phyloP scores from a whole-genome alignment of 64 coral and sea anemone species.

The Porites australiensis region DNA sequence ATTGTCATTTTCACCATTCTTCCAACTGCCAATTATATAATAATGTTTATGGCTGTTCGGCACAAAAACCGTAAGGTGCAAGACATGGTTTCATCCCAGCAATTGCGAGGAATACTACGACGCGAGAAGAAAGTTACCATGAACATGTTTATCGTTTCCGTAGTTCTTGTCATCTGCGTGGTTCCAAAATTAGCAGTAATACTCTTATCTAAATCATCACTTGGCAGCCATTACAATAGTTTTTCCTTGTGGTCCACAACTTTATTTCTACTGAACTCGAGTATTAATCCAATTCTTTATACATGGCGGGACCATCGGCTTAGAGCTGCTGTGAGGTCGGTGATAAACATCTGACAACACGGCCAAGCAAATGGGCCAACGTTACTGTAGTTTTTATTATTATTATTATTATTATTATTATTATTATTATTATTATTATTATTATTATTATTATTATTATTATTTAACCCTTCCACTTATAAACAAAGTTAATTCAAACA shows the following conservation, averaged over 20 bases:
- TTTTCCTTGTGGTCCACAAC: neutral
- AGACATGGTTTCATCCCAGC: neutral
- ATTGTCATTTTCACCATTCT: neutral
- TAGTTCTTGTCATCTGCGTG: neutral
- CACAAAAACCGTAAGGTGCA: neutral
- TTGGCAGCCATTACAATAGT: no score
- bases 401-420: no score
- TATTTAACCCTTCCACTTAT: no score
- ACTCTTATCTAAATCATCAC: neutral
- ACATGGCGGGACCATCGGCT: neutral
- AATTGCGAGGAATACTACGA: neutral
- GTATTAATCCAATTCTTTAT: slow-evolving; percentile 12
- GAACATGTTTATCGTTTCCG: neutral
- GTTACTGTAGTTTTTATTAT: no score
- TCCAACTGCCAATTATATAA: neutral
- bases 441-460: no score
- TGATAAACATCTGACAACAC: no score
- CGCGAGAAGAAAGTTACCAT: neutral
- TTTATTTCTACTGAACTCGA: neutral
- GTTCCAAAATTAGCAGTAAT: neutral
- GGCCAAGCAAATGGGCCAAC: no score
- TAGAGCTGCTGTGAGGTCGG: neutral
- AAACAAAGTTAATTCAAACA: no score
- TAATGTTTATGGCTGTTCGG: neutral
- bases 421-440: no score